Conservation (phyloP, 2,797 vertebrate species). For the Hoplostethus atlanticus region DNA sequence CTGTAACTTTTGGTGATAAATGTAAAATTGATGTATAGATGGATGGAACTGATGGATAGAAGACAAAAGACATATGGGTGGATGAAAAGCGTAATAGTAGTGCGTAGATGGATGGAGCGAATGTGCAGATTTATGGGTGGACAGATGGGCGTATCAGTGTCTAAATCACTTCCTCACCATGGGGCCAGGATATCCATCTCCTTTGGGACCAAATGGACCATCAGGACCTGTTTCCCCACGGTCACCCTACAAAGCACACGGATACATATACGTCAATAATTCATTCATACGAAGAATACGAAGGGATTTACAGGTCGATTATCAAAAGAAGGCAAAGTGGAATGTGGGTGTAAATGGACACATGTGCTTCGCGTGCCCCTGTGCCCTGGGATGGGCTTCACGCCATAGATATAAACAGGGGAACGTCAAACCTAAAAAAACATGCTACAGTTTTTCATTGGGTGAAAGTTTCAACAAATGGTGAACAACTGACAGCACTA, state of each 20-base stretch:
- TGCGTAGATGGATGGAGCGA: conserved; percentile 4
- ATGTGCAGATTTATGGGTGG: conserved; percentile 25
- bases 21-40: conserved; percentile 34
- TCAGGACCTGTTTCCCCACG: conserved; percentile 85
- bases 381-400: background rate
- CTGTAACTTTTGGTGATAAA: conserved; percentile 37
- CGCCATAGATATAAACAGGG: conserved; percentile 9
- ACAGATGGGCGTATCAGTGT: background rate
- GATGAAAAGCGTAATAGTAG: background rate
- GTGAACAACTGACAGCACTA: background rate
- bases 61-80: conserved; percentile 18
- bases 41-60: conserved; percentile 12
- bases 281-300: conserved; percentile 26
- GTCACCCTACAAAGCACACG: conserved; percentile 83
- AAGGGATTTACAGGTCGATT: conserved; percentile 21
- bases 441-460: conserved; percentile 15
- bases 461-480: conserved; percentile 1
- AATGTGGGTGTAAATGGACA: conserved; percentile 36
- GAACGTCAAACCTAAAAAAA: background rate
- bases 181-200: conserved; percentile 90
- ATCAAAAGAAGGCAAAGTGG: conserved; percentile 22
- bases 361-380: conserved; percentile 24
- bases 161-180: conserved; percentile 77
- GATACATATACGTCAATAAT: conserved; percentile 5
- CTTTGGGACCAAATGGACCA: conserved; percentile 90